Evolutionary conservation across 2,797 vertebrate species (phyloP).

Genomic region (Apogon talboti): DNA sequence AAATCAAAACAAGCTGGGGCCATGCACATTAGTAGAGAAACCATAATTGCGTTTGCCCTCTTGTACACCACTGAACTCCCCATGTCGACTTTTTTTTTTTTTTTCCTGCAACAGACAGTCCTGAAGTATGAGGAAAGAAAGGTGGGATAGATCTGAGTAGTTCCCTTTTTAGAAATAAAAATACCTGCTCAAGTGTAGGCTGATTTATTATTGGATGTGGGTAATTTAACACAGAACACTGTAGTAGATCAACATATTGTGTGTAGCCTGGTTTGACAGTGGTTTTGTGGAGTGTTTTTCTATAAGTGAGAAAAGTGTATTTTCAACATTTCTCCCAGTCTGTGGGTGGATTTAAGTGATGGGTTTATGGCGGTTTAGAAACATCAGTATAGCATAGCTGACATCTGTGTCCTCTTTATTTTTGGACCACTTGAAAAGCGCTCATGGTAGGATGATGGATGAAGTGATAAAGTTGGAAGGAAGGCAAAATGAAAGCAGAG

Average conservation of each 20-base stretch:
- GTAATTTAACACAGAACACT: conserved; percentile 56
- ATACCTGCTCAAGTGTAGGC: conserved; percentile 47
- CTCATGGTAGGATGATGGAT: conserved; percentile 79
- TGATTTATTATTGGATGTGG: conserved; percentile 59
- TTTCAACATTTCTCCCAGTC: conserved; percentile 60
- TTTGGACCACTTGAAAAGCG: conserved; percentile 79
- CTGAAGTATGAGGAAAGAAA: conserved; percentile 35
- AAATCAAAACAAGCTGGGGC: conserved; percentile 83
- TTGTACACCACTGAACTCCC: conserved; percentile 69
- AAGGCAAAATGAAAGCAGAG: conserved; percentile 68
- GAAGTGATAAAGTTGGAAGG: conserved; percentile 79
- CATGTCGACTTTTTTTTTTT: conserved; percentile 48
- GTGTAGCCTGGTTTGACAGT: conserved; percentile 37
- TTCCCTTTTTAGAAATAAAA: conserved; percentile 52
- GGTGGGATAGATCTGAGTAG: conserved; percentile 12
- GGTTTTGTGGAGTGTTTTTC: conserved; percentile 45
- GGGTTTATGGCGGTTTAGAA: conserved; percentile 74
- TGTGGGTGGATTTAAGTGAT: conserved; percentile 77
- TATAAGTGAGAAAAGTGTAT: conserved; percentile 53
- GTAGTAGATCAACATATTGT: conserved; percentile 34
- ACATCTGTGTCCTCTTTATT: conserved; percentile 81
- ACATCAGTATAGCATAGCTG: conserved; percentile 74
- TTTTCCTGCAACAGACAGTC: conserved; percentile 23
- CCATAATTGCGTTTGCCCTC: conserved; percentile 81
- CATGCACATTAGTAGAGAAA: conserved; percentile 74